These are phyloP conservation scores for Colinus virginianus DNA, from an alignment of 2,113 vertebrate species.

Conservation along the genomic window DNA sequence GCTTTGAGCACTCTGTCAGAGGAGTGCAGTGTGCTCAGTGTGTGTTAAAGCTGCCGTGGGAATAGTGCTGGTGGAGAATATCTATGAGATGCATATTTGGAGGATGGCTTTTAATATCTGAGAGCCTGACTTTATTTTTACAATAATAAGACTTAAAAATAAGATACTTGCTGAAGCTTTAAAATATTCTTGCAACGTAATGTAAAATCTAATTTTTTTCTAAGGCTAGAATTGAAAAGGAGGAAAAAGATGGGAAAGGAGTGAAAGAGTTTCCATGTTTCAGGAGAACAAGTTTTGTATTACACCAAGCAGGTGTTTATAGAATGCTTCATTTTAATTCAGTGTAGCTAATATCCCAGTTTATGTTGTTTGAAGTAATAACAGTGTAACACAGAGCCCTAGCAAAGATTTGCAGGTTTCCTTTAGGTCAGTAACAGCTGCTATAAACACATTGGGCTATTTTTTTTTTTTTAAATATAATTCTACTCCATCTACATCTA, in stretches of 20 bases:
- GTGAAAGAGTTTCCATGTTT: background rate
- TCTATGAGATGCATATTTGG: constrained; percentile 18
- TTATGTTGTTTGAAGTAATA: constrained; percentile 53
- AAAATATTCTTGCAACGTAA: background rate
- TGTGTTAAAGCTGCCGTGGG: background rate
- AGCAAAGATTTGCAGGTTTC: constrained; percentile 58
- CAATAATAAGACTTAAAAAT: background rate
- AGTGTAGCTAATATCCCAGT: constrained; percentile 59
- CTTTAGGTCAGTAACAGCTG: constrained; percentile 65
- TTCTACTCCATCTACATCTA: constrained; percentile 24
- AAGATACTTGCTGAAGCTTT: constrained; percentile 19
- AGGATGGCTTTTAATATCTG: constrained; percentile 28
- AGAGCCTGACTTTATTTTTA: constrained; percentile 28
- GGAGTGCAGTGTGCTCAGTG: background rate
- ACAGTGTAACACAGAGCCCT: constrained; percentile 58
- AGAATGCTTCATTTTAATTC: constrained; percentile 62
- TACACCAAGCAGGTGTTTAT: constrained; percentile 53
- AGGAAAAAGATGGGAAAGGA: background rate
- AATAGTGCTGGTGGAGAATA: background rate
- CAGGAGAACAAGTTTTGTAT: background rate
- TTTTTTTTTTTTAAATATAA: constrained; percentile 19
- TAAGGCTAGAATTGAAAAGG: background rate
- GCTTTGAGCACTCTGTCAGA: constrained; percentile 25
- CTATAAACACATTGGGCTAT: background rate
- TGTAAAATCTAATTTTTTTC: constrained; percentile 26